Conservation (phyloP, 2,113 vertebrate species). For the Tapirus terrestris region DNA sequence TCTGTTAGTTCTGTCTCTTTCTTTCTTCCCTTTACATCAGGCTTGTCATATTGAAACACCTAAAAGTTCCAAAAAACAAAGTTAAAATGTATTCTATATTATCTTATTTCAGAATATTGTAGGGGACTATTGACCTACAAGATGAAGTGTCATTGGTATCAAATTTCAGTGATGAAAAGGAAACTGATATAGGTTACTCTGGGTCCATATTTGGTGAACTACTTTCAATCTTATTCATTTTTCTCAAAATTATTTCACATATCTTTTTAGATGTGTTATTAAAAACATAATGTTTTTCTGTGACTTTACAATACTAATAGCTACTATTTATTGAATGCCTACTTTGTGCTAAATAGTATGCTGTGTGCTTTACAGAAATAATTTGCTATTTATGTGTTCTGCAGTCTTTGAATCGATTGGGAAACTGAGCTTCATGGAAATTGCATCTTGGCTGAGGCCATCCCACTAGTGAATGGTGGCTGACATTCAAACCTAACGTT, state of each 20-base stretch:
- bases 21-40: not conserved
- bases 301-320: conserved; percentile 21
- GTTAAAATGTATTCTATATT: not conserved
- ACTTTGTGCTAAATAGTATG: not conserved
- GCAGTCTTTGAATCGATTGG: not conserved
- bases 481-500: not conserved
- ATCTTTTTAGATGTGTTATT: not conserved
- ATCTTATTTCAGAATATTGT: conserved; percentile 9
- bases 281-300: not conserved
- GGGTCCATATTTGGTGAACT: not conserved
- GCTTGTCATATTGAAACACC: conserved; percentile 7
- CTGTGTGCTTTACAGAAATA: not conserved
- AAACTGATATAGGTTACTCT: not conserved
- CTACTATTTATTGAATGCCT: not conserved
- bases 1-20: not conserved
- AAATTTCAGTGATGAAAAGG: not conserved
- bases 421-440: not conserved
- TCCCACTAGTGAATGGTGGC: no score
- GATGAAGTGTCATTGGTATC: not conserved
- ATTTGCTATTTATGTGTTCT: not conserved
- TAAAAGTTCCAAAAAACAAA: not conserved
- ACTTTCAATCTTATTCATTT: not conserved
- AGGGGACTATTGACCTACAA: not conserved
- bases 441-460: not conserved
- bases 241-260: conserved; percentile 13